Evolutionary conservation across 2,888 invertebrate species (phyloP).

Genomic region (Buathra laborator): DNA sequence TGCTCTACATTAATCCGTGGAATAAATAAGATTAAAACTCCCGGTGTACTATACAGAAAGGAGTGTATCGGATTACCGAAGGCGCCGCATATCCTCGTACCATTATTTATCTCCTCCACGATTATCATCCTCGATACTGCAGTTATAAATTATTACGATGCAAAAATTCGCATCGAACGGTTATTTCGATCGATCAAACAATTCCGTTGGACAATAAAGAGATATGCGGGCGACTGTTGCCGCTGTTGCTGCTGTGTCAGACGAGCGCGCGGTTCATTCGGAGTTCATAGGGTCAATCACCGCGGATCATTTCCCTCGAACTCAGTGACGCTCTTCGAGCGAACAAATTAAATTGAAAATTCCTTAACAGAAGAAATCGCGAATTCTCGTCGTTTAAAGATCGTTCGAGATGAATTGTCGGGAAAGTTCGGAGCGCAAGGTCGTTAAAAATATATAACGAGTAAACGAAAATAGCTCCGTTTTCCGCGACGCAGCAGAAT

Average conservation of each 20-base stretch:
- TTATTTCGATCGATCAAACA: constrained; percentile 14
- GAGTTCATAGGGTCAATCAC: constrained; percentile 48
- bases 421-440: constrained; percentile 10
- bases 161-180: background rate
- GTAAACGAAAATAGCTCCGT: constrained; percentile 15
- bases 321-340: background rate
- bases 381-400: background rate
- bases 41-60: background rate
- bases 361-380: background rate
- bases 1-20: background rate
- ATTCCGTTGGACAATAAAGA: background rate
- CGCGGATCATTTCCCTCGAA: constrained; percentile 16
- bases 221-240: background rate
- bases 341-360: background rate
- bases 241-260: background rate
- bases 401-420: background rate
- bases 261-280: constrained; percentile 23
- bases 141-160: background rate
- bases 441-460: background rate
- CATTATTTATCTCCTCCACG: background rate
- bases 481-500: background rate
- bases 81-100: background rate
- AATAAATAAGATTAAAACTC: constrained; percentile 1
- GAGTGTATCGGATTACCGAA: constrained; percentile 12
- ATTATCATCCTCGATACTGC: background rate